Base-by-base conservation (phyloP, 2,888 invertebrate genomes). In the Nemotelus pantherinus region DNA sequence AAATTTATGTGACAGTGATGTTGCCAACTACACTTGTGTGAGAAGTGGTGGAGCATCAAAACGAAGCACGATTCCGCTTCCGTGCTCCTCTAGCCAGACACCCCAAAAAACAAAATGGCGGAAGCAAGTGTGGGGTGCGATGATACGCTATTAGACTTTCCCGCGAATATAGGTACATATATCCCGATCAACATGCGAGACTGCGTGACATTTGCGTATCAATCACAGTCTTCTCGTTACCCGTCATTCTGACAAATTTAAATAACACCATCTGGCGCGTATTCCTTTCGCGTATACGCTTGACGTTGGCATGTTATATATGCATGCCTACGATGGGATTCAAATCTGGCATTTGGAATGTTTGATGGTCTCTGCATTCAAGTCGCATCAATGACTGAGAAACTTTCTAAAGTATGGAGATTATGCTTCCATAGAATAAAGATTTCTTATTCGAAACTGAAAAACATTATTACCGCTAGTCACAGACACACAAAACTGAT, bases 151-250 rank as follows among this genome's bases (percentile, higher is more conserved):
- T 70, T 44, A 70, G 55, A 70, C 55, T 67, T 10, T 9, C 70
- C 9, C 7, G 70, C 55, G 76, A 72, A 78, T 77, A 77, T 25
- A 25, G 25, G 25, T 25, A 25, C 25, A 25, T 25, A 25, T 79
- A 77, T 80, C 76, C 78, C 80, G 80, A 81, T 81, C 77, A 79
- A 78, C 81, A 82, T 82, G 82, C 82, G 80, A 82, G 79, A 79
- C 80, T 82, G 82, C 82, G 81, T 82, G 82, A 81, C 81, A 78
- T 80, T 71, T 80, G 80, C 80, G 81, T 82, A 82, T 82, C 81
- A 82, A 81, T 82, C 82, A 82, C 78, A 80, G 79, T 60, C 72
- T 70, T 70, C 70, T 55, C 70, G 70, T 60, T 74, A 63, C 70
- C 77, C 77, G 78, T 80, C 78, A 80, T 72, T 77, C 75, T 82